A percentile compares a stretch with the other conserved stretches of the same genome.
Evolutionary conservation across 2,797 vertebrate species (phyloP).

Genomic region (Echeneis naucrates): DNA sequence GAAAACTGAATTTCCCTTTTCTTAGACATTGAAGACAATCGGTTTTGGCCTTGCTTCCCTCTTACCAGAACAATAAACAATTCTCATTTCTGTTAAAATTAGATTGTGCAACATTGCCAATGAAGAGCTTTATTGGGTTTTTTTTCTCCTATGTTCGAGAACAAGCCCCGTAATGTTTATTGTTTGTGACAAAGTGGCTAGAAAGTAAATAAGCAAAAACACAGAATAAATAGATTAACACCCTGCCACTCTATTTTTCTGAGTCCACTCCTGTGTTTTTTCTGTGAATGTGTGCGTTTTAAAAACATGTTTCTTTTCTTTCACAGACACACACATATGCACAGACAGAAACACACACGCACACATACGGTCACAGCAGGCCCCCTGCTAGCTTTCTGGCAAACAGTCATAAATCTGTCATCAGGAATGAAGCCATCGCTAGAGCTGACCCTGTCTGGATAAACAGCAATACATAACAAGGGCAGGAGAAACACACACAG

Average conservation of each 20-base stretch:
- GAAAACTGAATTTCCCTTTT: slow-evolving; percentile 72
- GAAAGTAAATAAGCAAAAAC: slow-evolving; percentile 75
- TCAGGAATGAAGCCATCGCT: slow-evolving; percentile 92
- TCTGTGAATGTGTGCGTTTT: slow-evolving; percentile 74
- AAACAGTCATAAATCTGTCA: slow-evolving; percentile 91
- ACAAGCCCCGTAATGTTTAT: slow-evolving; percentile 70
- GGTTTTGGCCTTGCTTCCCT: slow-evolving; percentile 62
- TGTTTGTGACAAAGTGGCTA: slow-evolving; percentile 48
- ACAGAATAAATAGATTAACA: slow-evolving; percentile 71
- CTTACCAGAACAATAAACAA: slow-evolving; percentile 66
- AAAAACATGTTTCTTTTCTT: slow-evolving; percentile 93
- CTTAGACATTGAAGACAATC: slow-evolving; percentile 68
- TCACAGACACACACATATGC: slow-evolving; percentile 62
- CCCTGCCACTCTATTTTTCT: slow-evolving; percentile 75
- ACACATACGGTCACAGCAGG: slow-evolving; percentile 65
- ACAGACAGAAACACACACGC: slow-evolving; percentile 27
- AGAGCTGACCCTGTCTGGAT: slow-evolving; percentile 92
- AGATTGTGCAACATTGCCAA: neutral
- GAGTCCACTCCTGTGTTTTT: slow-evolving; percentile 78
- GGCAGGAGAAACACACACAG: slow-evolving; percentile 78
- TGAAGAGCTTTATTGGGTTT: slow-evolving; percentile 28
- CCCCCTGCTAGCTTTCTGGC: slow-evolving; percentile 83
- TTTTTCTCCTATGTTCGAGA: slow-evolving; percentile 38
- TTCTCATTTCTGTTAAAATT: slow-evolving; percentile 40
- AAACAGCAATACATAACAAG: slow-evolving; percentile 92